phyloP scores from a whole-genome alignment of 2,113 vertebrate genomes.

The Vulpes ferrilata region DNA sequence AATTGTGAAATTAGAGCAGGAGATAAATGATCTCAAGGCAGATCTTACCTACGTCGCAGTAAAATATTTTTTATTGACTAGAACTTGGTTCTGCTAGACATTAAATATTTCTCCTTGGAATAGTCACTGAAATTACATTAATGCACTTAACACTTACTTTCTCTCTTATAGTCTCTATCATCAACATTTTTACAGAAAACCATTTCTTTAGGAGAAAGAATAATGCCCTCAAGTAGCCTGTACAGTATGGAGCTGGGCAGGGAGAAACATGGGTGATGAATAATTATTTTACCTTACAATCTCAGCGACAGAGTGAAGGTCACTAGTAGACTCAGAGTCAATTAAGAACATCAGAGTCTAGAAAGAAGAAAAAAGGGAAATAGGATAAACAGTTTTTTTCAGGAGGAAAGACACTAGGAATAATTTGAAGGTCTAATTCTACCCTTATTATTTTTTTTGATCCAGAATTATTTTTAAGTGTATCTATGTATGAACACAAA shows the following conservation, averaged over 20 bases:
- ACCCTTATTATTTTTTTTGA: not conserved
- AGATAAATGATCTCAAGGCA: not conserved
- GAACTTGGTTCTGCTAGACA: not conserved
- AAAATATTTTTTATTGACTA: not conserved
- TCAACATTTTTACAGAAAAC: not conserved
- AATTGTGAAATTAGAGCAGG: not conserved
- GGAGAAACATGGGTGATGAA: not conserved
- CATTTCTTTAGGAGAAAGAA: not conserved
- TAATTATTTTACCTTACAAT: not conserved
- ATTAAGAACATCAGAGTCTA: not conserved
- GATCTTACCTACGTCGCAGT: not conserved
- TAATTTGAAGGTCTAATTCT: not conserved
- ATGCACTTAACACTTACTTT: not conserved
- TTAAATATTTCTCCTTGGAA: not conserved
- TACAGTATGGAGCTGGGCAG: not conserved
- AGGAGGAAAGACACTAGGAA: not conserved
- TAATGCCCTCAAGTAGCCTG: not conserved
- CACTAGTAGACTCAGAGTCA: not conserved
- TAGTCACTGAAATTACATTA: not conserved
- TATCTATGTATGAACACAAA: not conserved
- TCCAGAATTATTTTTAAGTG: not conserved
- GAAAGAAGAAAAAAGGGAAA: not conserved
- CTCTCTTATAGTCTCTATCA: not conserved
- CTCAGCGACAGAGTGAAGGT: not conserved
- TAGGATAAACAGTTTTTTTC: not conserved